phyloP scores from a whole-genome alignment of 2,113 vertebrate genomes.

The Leiothrix lutea region DNA sequence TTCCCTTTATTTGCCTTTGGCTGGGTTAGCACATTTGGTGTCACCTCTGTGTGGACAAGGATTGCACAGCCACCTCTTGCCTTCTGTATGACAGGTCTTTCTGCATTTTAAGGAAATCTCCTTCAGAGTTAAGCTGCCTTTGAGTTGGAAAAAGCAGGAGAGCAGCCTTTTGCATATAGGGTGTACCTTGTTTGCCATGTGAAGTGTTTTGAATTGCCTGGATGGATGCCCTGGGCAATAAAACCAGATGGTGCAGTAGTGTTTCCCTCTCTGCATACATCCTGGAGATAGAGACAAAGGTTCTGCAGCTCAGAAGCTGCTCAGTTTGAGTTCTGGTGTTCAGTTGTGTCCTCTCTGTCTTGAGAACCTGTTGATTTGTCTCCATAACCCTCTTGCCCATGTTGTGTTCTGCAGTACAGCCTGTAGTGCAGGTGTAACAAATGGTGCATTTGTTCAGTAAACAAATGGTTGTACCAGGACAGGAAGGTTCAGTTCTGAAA shows the following conservation, averaged over 20 bases:
- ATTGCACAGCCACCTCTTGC: not conserved
- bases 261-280: not conserved
- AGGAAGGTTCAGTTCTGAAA: not conserved
- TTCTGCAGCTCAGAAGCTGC: not conserved
- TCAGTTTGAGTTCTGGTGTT: not conserved
- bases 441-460: not conserved
- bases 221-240: not conserved
- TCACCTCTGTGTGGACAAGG: not conserved
- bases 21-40: not conserved
- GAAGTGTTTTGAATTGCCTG: not conserved
- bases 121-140: not conserved
- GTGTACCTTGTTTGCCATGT: not conserved
- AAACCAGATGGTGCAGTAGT: not conserved
- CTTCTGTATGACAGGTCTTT: not conserved
- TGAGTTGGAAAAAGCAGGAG: not conserved
- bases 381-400: rapidly evolving
- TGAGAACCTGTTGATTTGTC: not conserved
- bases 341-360: not conserved
- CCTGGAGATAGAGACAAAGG: not conserved
- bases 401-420: not conserved
- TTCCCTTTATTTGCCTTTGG: not conserved
- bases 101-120: not conserved
- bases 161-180: not conserved
- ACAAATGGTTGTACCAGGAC: not conserved
- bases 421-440: not conserved